Base-by-base conservation (phyloP, 2,113 vertebrate genomes). In the Neolamprologus hecqui region DNA sequence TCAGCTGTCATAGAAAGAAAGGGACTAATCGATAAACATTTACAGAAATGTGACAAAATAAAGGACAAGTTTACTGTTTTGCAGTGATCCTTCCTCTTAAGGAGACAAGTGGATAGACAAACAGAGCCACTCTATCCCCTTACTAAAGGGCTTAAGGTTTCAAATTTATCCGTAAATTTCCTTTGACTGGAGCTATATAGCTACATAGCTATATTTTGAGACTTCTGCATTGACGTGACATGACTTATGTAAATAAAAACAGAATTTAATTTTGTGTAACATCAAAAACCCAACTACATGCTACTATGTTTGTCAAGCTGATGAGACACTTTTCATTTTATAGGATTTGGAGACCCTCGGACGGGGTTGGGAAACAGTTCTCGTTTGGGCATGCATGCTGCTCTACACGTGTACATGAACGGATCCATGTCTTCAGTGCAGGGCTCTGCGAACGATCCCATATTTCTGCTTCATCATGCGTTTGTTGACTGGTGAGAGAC, bases 381-480 rank as follows among this genome's bases (percentile, higher is more conserved):
- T 65, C 91, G 8, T 23, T 54, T 89, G 89, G 82, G 86, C 47
- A 96, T 99, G 96, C 99, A 99, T 13, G 98, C 99, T 1, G 96
- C 98, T 0, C 90, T 99, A 10, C 98, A 99, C 19, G 97, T 99
- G 35, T 99, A 96, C 87, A 98, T 99, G 98, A 99, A 99, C 0
- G 98, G 99, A 83, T 97, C 98, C 6, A 98, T 99, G 98, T 99
- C 98, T 13, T 97, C 97, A 3, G 98, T 99, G 1, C 97, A 97
- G 79, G 98, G 97, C 35, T 99, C 98, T 9, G 99, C 98, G 31
- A 99, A 99, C 1, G 99, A 99, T 81, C 99, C 99, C 9, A 94
- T 99, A 87, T 99, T 99, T 92, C 90, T 99, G 2, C 85, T 99
- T 54, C 99, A 99, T 82, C 99, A 99, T 2, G 92, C 97, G 2